phyloP scores from a whole-genome alignment of 2,888 invertebrate species.

The Plebejus argus region DNA sequence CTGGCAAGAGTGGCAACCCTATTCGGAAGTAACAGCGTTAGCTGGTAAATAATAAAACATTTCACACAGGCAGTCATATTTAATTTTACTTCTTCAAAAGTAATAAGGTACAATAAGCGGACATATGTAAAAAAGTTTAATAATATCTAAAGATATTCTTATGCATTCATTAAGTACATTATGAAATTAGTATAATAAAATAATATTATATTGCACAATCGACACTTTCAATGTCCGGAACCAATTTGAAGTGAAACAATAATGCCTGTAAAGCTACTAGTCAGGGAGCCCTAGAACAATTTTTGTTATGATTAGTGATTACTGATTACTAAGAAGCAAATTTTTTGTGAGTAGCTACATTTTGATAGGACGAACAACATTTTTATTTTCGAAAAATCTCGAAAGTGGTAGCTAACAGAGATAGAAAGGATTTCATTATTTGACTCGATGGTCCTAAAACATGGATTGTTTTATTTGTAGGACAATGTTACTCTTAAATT shows the following conservation, averaged over 20 bases:
- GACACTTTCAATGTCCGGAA: neutral
- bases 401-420: too few species aligned
- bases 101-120: conserved; percentile 21
- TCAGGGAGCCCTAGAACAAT: too few species aligned
- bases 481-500: too few species aligned
- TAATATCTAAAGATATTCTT: neutral
- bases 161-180: neutral
- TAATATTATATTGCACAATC: neutral
- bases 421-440: too few species aligned
- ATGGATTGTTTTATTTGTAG: too few species aligned
- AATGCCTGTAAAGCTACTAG: neutral
- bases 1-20: too few species aligned
- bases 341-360: too few species aligned
- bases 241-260: neutral
- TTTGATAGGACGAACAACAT: too few species aligned
- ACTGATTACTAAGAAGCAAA: too few species aligned
- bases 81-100: neutral
- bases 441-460: too few species aligned
- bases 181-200: neutral
- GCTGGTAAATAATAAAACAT: neutral
- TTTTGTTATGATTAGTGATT: too few species aligned
- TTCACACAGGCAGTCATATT: conserved; percentile 1
- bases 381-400: too few species aligned
- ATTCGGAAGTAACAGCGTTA: neutral
- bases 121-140: neutral